A percentile compares a stretch with the other conserved stretches of the same genome.
These are phyloP conservation scores for Dendroctonus ponderosae DNA, from an alignment of 1,140 invertebrate species.

Conservation along the genomic window DNA sequence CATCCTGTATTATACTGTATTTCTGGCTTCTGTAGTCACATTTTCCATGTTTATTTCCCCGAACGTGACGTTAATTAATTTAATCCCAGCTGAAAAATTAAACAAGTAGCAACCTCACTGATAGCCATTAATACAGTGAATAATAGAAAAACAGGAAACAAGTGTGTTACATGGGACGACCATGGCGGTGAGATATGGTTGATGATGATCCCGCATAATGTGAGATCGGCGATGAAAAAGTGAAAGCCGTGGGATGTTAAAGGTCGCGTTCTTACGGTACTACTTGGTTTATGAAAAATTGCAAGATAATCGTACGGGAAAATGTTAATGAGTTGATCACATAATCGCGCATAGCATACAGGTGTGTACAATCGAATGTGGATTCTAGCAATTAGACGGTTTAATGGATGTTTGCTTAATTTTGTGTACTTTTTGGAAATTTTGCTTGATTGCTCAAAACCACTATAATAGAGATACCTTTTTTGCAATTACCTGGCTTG, in stretches of 20 bases:
- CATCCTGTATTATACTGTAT: too few relatives aligned
- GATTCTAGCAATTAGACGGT: neutral
- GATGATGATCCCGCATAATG: slow-evolving; percentile 27
- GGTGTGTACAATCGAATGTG: slow-evolving; percentile 16
- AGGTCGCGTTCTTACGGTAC: slow-evolving; percentile 18
- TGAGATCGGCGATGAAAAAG: slow-evolving; percentile 28
- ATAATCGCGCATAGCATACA: slow-evolving; percentile 10
- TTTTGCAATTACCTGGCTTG: too few relatives aligned
- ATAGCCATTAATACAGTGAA: too few relatives aligned
- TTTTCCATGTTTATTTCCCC: too few relatives aligned
- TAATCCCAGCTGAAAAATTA: too few relatives aligned
- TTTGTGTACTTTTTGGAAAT: too few relatives aligned
- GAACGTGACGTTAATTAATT: too few relatives aligned
- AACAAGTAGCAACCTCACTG: too few relatives aligned
- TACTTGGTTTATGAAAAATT: slow-evolving; percentile 19
- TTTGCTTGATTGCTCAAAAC: too few relatives aligned
- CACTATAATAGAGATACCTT: too few relatives aligned
- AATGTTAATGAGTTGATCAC: slow-evolving; percentile 25
- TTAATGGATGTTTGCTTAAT: too few relatives aligned
- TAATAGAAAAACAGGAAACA: neutral
- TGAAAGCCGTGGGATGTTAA: slow-evolving; percentile 31
- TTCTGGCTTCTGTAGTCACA: too few relatives aligned
- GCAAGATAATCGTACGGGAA: slow-evolving; percentile 13
- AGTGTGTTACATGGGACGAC: slow-evolving; percentile 7
- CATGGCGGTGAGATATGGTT: slow-evolving; percentile 23